These are phyloP conservation scores for Triops longicaudatus DNA, from an alignment of 1,140 invertebrate genomes.

Conservation along the genomic window DNA sequence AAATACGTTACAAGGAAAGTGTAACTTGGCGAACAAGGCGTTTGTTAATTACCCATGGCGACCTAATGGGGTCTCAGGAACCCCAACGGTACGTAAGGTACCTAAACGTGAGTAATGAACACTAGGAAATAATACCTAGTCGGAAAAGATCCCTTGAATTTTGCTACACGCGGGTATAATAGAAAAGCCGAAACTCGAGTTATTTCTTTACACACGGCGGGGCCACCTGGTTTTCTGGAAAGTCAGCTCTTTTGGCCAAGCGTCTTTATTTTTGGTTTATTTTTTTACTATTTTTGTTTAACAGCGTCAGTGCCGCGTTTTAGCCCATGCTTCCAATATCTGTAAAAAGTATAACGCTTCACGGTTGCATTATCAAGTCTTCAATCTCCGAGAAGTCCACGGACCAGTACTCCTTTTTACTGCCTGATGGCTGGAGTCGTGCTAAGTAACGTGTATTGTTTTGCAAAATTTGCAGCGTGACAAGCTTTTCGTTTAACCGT, in stretches of 20 bases:
- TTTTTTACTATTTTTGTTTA: no score
- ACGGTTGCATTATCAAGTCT: no score
- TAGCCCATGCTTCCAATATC: no score
- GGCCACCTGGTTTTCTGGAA: not conserved
- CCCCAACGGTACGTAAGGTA: not conserved
- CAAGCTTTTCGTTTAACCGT: not conserved
- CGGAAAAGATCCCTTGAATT: not conserved
- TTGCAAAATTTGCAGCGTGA: not conserved
- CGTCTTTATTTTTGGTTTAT: not conserved
- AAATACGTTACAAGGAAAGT: not conserved
- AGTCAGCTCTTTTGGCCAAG: not conserved
- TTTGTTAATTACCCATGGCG: not conserved
- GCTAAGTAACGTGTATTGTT: not conserved
- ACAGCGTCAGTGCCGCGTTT: no score
- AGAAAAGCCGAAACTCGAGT: not conserved
- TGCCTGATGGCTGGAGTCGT: not conserved
- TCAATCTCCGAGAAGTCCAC: not conserved
- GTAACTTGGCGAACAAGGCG: not conserved
- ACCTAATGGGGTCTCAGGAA: not conserved
- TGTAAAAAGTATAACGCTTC: no score
- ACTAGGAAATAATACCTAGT: not conserved
- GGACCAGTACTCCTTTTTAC: not conserved
- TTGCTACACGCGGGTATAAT: not conserved
- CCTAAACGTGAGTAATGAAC: not conserved
- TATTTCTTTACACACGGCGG: not conserved